phyloP scores from a whole-genome alignment of 2,888 invertebrate genomes.

The Drosophila anomelani region DNA sequence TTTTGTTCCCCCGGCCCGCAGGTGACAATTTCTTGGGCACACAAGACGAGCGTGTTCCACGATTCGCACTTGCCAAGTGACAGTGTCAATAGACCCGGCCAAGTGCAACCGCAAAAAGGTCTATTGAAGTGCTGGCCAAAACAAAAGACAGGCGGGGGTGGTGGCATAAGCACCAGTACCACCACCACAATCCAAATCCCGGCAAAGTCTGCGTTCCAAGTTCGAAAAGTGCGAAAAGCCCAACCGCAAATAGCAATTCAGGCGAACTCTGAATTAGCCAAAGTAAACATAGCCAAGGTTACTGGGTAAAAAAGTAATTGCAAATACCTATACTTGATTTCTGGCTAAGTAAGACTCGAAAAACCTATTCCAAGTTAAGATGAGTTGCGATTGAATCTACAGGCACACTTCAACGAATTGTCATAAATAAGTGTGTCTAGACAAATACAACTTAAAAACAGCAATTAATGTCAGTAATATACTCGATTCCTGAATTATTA shows the following conservation, averaged over 20 bases:
- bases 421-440: slow-evolving; percentile 4
- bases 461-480: not conserved
- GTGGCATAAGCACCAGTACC: not conserved
- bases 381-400: not conserved
- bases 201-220: slow-evolving; percentile 7
- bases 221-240: slow-evolving; percentile 31
- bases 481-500: not conserved
- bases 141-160: slow-evolving; percentile 17
- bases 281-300: slow-evolving; percentile 22
- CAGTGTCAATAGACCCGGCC: slow-evolving; percentile 52
- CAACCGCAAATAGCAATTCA: slow-evolving; percentile 14
- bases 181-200: not conserved
- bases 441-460: not conserved
- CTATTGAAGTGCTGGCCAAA: slow-evolving; percentile 4
- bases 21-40: slow-evolving; percentile 63
- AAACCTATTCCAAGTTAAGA: not conserved
- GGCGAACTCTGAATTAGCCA: slow-evolving; percentile 19
- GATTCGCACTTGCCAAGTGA: slow-evolving; percentile 54
- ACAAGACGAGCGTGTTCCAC: slow-evolving; percentile 63
- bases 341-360: not conserved
- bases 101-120: slow-evolving; percentile 38
- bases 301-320: not conserved
- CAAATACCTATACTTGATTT: not conserved
- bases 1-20: slow-evolving; percentile 18
- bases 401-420: not conserved